A percentile compares a stretch with the other conserved stretches of the same genome.
Evolutionary conservation across 2,113 vertebrate species (phyloP).

Genomic region (Paracanthobrama guichenoti): DNA sequence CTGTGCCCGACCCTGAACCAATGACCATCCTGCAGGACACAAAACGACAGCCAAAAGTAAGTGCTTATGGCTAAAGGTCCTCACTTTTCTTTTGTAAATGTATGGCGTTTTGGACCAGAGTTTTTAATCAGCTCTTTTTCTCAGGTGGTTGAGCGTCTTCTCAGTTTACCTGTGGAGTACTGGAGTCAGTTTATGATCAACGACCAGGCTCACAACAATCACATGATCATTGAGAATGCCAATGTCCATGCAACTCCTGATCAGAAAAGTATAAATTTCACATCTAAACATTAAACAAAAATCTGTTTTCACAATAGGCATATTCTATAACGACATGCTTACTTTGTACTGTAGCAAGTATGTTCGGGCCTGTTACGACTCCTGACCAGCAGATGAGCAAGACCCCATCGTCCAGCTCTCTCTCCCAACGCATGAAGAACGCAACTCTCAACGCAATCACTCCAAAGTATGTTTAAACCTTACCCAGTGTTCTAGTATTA

Average conservation of each 20-base stretch:
- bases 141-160: slow-evolving; percentile 89
- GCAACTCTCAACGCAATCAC: slow-evolving; percentile 81
- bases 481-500: neutral
- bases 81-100: neutral
- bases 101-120: neutral
- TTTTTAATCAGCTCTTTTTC: neutral
- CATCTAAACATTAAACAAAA: neutral
- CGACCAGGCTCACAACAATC: slow-evolving; percentile 77
- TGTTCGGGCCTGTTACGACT: slow-evolving; percentile 92
- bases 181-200: slow-evolving; percentile 89
- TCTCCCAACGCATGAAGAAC: slow-evolving; percentile 87
- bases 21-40: slow-evolving; percentile 92
- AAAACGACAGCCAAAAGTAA: slow-evolving; percentile 90
- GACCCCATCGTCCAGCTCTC: slow-evolving; percentile 89
- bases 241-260: slow-evolving; percentile 89
- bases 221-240: slow-evolving; percentile 86
- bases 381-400: slow-evolving; percentile 92
- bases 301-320: neutral
- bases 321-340: neutral
- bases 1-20: slow-evolving; percentile 86
- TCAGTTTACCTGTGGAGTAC: slow-evolving; percentile 84
- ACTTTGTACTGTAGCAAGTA: slow-evolving; percentile 79
- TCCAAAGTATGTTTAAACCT: slow-evolving; percentile 80
- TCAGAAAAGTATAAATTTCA: slow-evolving; percentile 75
- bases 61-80: neutral